Evolutionary conservation across 2,797 vertebrate species (phyloP).

Genomic region (Cryptoprocta ferox): DNA sequence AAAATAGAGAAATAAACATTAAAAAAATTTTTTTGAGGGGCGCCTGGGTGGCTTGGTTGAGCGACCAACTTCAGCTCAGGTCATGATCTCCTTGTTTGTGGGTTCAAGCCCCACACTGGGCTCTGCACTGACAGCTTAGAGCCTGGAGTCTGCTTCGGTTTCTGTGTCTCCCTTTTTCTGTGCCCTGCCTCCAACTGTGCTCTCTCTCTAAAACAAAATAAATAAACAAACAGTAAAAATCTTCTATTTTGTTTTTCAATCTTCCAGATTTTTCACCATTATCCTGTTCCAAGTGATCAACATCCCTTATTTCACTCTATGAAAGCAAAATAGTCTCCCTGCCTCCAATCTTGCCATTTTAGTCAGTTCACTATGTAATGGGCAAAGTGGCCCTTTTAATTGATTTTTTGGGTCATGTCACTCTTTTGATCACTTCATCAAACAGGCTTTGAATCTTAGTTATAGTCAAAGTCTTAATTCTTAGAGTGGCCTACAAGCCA

Average conservation of each 20-base stretch:
- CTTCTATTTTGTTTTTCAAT: background rate
- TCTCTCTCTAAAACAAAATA: no score
- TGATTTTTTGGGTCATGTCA: background rate
- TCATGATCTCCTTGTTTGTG: no score
- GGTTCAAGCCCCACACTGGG: no score
- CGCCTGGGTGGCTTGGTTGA: no score
- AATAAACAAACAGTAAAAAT: no score
- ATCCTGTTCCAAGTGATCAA: background rate
- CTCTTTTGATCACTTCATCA: background rate
- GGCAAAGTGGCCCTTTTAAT: background rate
- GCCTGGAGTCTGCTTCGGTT: no score
- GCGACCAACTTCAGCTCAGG: no score
- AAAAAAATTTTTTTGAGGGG: no score
- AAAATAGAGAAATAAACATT: no score
- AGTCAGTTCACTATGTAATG: background rate
- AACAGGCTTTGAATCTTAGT: background rate
- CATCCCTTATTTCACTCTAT: background rate
- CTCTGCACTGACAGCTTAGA: no score
- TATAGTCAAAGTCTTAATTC: background rate
- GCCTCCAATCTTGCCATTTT: background rate
- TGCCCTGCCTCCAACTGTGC: no score
- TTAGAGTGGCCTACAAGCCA: background rate
- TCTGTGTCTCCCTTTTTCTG: no score
- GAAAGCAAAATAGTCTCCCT: background rate
- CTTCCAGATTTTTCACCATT: background rate